Base-by-base conservation (phyloP, 2,888 invertebrate genomes). In the Eulithis testata region DNA sequence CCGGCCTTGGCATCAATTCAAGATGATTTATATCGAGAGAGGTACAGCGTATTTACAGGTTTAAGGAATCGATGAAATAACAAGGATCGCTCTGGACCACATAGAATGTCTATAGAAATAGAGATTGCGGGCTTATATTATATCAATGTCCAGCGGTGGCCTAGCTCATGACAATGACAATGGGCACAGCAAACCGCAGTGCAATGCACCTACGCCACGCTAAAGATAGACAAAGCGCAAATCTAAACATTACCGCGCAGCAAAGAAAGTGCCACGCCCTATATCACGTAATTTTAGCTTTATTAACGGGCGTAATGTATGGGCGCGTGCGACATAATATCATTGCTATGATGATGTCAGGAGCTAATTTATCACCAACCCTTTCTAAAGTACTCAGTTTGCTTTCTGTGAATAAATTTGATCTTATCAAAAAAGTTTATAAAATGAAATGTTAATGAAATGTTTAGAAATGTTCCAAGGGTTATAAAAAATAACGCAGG, bases 261-360 rank as follows among this genome's bases (percentile, higher is more conserved):
- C 27, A 63, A 45, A 63, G 57, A 69, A 62, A 66, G 63, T 45
- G 57, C 70, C 72, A 61, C 66, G 52, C 72, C 72, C 68, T 44
- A 55, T 65, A 64, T 69, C 49, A 69, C 50, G 36, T 58, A 65
- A 61, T 62, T 62, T 58, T 52, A 57, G 62, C 61, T 60, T 65
- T 63, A 64, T 47, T 58, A 68, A 49, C 56, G 60, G 59, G 54
- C 65, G 58, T 65, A 53, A 62, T 54, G 49, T 49, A 21, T 21
- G 49, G 50, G 65, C 58, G 67, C 51, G 69, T 63, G 67, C 53
- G 60, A 64, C 50, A 50, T 57, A 43, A 56, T 63, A 53, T 63
- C 49, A 67, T 60, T 60, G 51, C 27, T 47, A 62, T 63, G 59
- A 57, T 59, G 54, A 67, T 67, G 63, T 60, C 67, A 63, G 45